Base-by-base conservation (phyloP, 2,113 vertebrate genomes). In the Ptilorrhoa leucosticta region DNA sequence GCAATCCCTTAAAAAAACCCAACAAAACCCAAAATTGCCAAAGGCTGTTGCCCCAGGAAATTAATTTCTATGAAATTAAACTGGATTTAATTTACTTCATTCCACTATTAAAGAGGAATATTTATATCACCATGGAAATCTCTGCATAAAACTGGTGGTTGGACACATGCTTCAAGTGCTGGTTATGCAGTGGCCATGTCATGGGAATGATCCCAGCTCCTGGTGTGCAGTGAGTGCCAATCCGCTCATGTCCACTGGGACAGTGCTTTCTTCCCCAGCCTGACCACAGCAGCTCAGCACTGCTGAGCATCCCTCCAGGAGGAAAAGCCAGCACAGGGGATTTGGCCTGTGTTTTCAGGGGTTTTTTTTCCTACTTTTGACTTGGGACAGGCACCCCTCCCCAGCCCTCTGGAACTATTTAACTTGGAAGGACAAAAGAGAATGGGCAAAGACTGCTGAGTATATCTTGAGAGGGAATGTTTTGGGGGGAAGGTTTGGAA, bases 71-170 rank as follows among this genome's bases (percentile, higher is more conserved):
- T 44, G 40, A 92, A 95, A 89, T 92, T 69, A 92, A 87, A 88
- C 80, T 89, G 84, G 89, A 90, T 94, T 94, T 91, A 71, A 90
- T 96, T 94, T 83, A 96, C 57, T 79, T 86, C 39, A 13, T 83
- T 87, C 48, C 44, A 54, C 57, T 93, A 82, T 58, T 83, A 68
- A 69, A 71, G 75, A 77, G 93, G 45, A 94, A 86, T 96, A 95
- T 95, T 97, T 96, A 30, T 66, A 95, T 84, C 54, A 30, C 93
- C 94, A 94, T 94, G 93, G 96, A 93, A 96, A 96, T 87, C 61
- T 15, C 79, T 47, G 80, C 94, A 92, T 24, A 50, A 27, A 95
- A 42, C 64, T 48, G 72, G 76, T 73, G 68, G 63, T 69, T 54
- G 8, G 45, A 50, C 72, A 79, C 61, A 56, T 0, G 78, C 69